Percentiles rank a stretch among this genome's conserved stretches.
These are phyloP conservation scores for Chromoteleia sp. DNA, from an alignment of 2,888 invertebrate genomes.

Conservation along the genomic window DNA sequence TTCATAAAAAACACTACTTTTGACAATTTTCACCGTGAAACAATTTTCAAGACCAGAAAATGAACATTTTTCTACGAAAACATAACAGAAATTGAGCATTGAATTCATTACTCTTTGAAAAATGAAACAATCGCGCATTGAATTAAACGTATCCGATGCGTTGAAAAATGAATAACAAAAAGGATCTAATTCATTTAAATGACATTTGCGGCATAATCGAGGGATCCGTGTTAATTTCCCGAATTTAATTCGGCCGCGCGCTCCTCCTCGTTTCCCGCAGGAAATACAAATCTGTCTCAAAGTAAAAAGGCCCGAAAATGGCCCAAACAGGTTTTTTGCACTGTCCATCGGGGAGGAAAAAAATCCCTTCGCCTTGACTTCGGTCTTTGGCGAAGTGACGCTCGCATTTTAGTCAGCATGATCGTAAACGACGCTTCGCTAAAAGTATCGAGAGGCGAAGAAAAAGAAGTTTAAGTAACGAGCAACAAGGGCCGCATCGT, in stretches of 20 bases:
- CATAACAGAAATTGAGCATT: no score
- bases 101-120: no score
- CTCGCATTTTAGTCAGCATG: slow-evolving; percentile 56
- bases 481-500: slow-evolving; percentile 68
- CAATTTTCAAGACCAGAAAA: no score
- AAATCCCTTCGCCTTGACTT: slow-evolving; percentile 54
- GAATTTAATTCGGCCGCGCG: slow-evolving; percentile 11
- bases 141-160: no score
- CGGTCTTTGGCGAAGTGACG: slow-evolving; percentile 52
- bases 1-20: no score
- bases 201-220: not conserved
- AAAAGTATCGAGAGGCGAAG: slow-evolving; percentile 58
- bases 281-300: slow-evolving; percentile 50
- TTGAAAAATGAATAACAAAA: no score
- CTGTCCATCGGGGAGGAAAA: slow-evolving; percentile 36
- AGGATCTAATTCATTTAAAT: not conserved
- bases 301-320: slow-evolving; percentile 60
- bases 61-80: no score
- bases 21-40: no score
- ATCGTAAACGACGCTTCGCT: slow-evolving; percentile 57
- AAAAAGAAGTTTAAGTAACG: slow-evolving; percentile 68
- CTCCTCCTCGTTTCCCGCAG: slow-evolving; percentile 41
- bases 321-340: slow-evolving; percentile 67
- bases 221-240: slow-evolving; percentile 18
- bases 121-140: no score